phyloP scores from a whole-genome alignment of 2,113 vertebrate species.

The Arizona elegans region DNA sequence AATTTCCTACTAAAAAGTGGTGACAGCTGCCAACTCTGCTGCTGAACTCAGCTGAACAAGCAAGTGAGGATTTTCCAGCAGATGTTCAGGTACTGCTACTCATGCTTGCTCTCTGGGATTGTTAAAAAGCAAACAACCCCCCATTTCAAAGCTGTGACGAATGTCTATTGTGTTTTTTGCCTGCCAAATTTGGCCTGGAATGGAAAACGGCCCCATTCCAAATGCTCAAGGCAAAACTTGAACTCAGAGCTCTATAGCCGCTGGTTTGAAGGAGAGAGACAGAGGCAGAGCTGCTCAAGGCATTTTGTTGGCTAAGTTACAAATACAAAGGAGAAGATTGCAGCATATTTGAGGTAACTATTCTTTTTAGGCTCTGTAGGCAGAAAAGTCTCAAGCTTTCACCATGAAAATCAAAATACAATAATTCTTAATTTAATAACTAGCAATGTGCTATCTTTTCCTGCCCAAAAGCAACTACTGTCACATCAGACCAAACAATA shows the following conservation, averaged over 20 bases:
- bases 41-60: conserved; percentile 73
- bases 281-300: background rate
- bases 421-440: background rate
- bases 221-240: background rate
- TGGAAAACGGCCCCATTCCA: background rate
- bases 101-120: conserved; percentile 39
- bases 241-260: background rate
- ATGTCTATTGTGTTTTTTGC: background rate
- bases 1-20: conserved; percentile 53
- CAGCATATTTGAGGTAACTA: background rate
- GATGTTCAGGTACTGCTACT: conserved; percentile 65
- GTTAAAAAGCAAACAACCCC: conserved; percentile 19
- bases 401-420: background rate
- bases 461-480: background rate
- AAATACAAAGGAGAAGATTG: background rate
- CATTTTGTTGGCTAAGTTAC: background rate
- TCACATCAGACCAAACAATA: background rate
- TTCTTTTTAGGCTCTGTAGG: background rate
- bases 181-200: background rate
- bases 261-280: background rate
- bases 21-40: conserved; percentile 68
- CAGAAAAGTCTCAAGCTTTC: background rate
- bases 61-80: conserved; percentile 57
- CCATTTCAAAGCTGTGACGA: background rate
- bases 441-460: background rate